Evolutionary conservation across 2,888 invertebrate genomes (phyloP), one percentile per base, ranked within the genome.

Genomic region (Physocephala rufipes): DNA sequence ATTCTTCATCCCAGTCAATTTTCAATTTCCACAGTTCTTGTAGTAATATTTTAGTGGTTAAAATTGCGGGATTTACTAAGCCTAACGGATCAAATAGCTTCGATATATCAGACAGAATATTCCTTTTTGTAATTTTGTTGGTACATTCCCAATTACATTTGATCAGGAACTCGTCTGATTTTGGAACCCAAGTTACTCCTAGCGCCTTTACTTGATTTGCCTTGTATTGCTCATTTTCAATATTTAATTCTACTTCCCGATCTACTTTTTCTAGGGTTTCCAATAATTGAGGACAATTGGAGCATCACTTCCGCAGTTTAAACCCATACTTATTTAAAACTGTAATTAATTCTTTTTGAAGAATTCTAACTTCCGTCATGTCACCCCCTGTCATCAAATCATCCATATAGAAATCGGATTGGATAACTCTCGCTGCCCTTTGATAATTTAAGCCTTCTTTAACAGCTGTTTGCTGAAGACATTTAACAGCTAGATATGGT

Each of bases 381-480:
- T 67, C 9, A 5, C 53, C 49, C n/a, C 65, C 70, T 12, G 61
- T 61, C 26, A 61, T 53, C 21, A 63, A 45, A 28, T 67, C 74
- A 62, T 77, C 75, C 15, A 78, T 75, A 61, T 76, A 76, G 26
- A 77, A 75, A 58, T 74, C 74, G 26, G 67, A 49, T 19, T 59
- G 64, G 2, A 76, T 49, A 24, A 59, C 59, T 21, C 51, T 55
- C n/a, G 73, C 43, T 30, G 76, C 77, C 15, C 73, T 9, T 12
- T 77, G 76, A 2, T 47, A 76, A 36, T 43, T 73, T 77, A 64
- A 77, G 72, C 74, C 76, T 19, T 76, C 76, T 0, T 65, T 30
- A n/a, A 12, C 49, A 0, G 73, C 76, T 1, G 77, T 64, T 59
- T 77, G 74, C 4, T 74, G 71, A 9, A 79, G 26, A 2, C 73